Base-by-base conservation (phyloP, 2,888 invertebrate species). In the Oscheius sp. region DNA sequence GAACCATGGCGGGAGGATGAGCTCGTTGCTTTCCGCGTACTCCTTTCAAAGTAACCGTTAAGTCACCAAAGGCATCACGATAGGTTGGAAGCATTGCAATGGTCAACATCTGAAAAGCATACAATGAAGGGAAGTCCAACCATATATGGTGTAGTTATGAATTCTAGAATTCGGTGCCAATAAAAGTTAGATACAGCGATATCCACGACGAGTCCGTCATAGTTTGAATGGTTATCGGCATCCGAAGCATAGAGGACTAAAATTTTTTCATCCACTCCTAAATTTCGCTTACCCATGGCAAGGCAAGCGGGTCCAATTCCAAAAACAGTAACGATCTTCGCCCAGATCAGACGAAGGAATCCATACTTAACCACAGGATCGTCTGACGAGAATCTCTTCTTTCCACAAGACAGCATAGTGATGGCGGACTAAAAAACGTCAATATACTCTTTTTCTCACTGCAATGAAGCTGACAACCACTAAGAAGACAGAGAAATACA, bases 71-170 rank as follows among this genome's bases (percentile, higher is more conserved):
- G 2, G 62, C 62, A 12, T 62, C 45, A n/a, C 62, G 28, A 28
- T 62, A 62, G 28, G 62, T 62, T 14, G 62, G 62, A 5, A 62
- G 30, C 28, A 49, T 9, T n/a, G 49, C 30, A 24, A 47, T 30
- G 33, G 14, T 14, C 14, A 47, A 17, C 17, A 47, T 33, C 62
- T 62, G 6, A 45, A 61, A 45, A 41, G 14, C 5, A 2, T 54
- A 8, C 2, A 38, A 28, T 45, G 14, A 30, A n/a, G n/a, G n/a
- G n/a, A n/a, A n/a, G n/a, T n/a, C n/a, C n/a, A 49, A 62, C 62
- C 62, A 45, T 26, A 24, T 33, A 47, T 2, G 62, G 62, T 8
- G 33, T 20, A 0, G 45, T 32, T 32, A 62, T 33, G 62, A 62
- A 62, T 30, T 62, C 47, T 14, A 62, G 24, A 47, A 62, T 47